Percentiles rank a stretch among this genome's conserved stretches.
phyloP scores from a whole-genome alignment of 2,113 vertebrate species.

The Emydura subglobosa region DNA sequence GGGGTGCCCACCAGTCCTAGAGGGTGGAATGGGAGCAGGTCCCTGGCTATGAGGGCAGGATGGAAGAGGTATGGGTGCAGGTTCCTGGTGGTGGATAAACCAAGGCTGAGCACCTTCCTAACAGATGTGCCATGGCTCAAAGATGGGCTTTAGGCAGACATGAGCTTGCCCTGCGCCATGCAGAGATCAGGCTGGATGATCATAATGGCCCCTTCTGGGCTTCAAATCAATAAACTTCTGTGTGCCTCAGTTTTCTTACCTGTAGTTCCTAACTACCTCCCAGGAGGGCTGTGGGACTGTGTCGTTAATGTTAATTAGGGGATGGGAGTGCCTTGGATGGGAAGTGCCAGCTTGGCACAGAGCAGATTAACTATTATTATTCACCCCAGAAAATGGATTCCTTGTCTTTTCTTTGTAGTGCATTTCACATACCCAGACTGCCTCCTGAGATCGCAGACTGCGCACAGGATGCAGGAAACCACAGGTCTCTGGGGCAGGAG shows the following conservation, averaged over 20 bases:
- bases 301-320: neutral
- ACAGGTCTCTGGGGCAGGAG: neutral
- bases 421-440: neutral
- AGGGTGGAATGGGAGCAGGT: neutral
- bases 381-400: neutral
- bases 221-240: neutral
- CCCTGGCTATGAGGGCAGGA: neutral
- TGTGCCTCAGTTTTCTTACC: neutral
- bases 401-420: neutral
- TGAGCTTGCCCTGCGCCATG: neutral
- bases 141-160: neutral
- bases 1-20: no score
- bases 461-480: slow-evolving; percentile 54
- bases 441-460: neutral
- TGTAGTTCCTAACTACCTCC: neutral
- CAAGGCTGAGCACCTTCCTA: neutral
- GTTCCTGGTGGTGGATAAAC: neutral
- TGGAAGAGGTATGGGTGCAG: neutral
- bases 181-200: neutral
- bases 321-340: neutral
- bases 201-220: neutral
- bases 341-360: neutral
- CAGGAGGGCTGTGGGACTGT: neutral
- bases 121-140: neutral
- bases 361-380: neutral